Conservation (phyloP, 2,888 invertebrate species). For the Mimachlamys varia region DNA sequence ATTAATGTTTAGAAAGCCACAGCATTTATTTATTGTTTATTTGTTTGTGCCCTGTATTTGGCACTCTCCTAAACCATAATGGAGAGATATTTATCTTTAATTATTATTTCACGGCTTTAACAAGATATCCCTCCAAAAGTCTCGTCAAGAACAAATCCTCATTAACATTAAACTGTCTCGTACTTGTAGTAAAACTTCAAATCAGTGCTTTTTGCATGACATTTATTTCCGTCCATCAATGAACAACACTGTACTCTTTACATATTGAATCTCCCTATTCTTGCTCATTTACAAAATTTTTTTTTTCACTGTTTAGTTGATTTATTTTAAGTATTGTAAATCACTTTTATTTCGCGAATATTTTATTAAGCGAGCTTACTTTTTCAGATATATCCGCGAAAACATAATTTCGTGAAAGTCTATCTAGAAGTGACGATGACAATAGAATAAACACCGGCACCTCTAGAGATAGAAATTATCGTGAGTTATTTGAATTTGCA, state of each 20-base stretch:
- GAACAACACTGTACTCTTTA: not conserved
- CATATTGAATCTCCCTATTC: not conserved
- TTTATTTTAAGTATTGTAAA: too few relatives aligned
- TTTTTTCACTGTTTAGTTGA: not conserved
- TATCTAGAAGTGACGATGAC: too few relatives aligned
- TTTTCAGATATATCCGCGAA: too few relatives aligned
- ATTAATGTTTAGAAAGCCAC: not conserved
- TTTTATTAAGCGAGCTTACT: too few relatives aligned
- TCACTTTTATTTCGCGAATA: too few relatives aligned
- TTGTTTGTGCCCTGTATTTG: not conserved
- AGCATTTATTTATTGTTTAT: not conserved
- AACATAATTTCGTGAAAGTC: too few relatives aligned
- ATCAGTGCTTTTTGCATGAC: not conserved
- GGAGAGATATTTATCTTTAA: not conserved
- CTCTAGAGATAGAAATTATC: too few relatives aligned
- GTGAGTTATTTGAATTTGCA: too few relatives aligned
- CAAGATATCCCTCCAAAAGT: not conserved
- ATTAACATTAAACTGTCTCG: not conserved
- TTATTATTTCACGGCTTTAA: not conserved
- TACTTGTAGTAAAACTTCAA: not conserved
- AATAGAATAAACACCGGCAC: too few relatives aligned
- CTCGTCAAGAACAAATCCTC: not conserved
- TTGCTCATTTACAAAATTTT: not conserved
- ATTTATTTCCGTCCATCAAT: not conserved
- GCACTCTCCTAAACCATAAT: not conserved